Percentiles rank a stretch among this genome's conserved stretches.
These are phyloP conservation scores for Papilio aristodemus DNA, from an alignment of 1,140 invertebrate species.

Conservation along the genomic window DNA sequence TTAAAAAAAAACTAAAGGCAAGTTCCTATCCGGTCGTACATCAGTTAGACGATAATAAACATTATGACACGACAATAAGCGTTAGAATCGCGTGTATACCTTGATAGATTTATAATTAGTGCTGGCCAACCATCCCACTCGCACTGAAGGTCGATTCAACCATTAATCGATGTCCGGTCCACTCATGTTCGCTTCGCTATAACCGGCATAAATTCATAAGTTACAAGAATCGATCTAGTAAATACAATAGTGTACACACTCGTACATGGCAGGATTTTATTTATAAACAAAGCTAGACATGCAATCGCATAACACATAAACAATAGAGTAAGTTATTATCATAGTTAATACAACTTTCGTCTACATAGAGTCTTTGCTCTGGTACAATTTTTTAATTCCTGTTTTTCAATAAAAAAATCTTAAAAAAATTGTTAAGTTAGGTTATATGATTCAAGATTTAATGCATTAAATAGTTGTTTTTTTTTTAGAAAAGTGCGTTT, in stretches of 20 bases:
- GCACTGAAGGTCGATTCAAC: constrained; percentile 23
- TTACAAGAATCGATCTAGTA: constrained; percentile 8
- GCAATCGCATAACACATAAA: background rate
- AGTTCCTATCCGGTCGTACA: constrained; percentile 6
- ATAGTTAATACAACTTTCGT: background rate
- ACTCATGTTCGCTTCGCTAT: constrained; percentile 21
- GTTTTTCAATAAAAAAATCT: no score
- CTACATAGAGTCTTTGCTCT: no score
- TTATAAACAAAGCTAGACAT: constrained; percentile 15
- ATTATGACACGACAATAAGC: background rate
- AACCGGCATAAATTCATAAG: constrained; percentile 12
- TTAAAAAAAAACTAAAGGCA: background rate
- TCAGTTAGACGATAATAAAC: background rate
- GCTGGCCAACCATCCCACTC: background rate
- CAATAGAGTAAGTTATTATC: background rate
- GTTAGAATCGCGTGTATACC: background rate
- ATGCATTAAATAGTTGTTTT: no score
- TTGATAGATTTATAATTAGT: constrained; percentile 33
- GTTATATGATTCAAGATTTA: no score
- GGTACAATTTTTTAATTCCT: no score
- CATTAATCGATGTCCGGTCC: constrained; percentile 30
- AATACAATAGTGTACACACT: background rate
- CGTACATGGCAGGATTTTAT: background rate
- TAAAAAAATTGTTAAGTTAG: no score
- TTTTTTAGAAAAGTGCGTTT: no score